phyloP scores from a whole-genome alignment of 2,888 invertebrate species.

The Sinohyriopsis cumingii region DNA sequence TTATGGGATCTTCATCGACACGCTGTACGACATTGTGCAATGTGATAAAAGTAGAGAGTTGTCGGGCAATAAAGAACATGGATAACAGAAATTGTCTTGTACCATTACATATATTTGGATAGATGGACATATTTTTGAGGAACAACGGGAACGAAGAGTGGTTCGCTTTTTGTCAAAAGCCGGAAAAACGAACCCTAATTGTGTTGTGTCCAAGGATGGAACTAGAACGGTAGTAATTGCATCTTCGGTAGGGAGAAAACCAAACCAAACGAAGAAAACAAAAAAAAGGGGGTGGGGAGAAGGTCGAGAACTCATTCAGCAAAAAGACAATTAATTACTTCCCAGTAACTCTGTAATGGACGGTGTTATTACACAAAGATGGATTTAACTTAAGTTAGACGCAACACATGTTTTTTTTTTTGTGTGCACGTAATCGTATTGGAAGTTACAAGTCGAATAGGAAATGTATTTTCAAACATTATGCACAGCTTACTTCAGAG shows the following conservation, averaged over 20 bases:
- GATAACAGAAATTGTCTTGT: background rate
- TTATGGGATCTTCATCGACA: constrained; percentile 1
- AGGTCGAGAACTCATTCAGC: too few species aligned
- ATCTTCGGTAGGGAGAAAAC: constrained; percentile 15
- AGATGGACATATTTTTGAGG: background rate
- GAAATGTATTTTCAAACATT: too few species aligned
- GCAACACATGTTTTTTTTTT: too few species aligned
- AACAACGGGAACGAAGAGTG: background rate
- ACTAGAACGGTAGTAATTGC: constrained; percentile 1
- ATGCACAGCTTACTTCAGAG: too few species aligned
- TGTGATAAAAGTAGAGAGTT: background rate
- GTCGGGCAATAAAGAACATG: background rate
- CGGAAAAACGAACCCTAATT: background rate
- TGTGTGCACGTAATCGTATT: too few species aligned
- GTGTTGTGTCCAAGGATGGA: constrained; percentile 8
- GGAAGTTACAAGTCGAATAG: too few species aligned
- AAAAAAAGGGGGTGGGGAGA: too few species aligned
- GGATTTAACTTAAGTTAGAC: too few species aligned
- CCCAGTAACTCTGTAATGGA: too few species aligned
- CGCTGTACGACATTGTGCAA: background rate
- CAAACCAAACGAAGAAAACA: constrained; percentile 14
- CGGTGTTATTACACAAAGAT: too few species aligned
- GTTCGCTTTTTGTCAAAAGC: background rate
- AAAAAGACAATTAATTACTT: too few species aligned
- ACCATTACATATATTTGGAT: constrained; percentile 3